Percentiles rank a stretch among this genome's conserved stretches.
Evolutionary conservation across 1,140 invertebrate genomes (phyloP).

Genomic region (Phenacoccus solenopsis): DNA sequence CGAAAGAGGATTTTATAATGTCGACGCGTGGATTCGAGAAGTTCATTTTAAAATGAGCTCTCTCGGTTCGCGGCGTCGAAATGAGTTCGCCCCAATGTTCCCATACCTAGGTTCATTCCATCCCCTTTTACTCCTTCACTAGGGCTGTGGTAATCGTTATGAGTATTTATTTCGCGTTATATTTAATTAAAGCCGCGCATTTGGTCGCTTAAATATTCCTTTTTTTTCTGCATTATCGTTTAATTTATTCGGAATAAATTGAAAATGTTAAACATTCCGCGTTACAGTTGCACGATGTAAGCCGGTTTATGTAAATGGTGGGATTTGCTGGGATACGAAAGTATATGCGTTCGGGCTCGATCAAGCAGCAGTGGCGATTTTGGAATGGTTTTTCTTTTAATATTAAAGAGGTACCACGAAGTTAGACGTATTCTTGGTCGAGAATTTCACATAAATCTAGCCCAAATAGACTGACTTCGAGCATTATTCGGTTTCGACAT

Average conservation of each 20-base stretch:
- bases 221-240: not conserved
- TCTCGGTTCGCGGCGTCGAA: too few relatives aligned
- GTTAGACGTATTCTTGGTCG: not conserved
- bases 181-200: too few relatives aligned
- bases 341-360: not conserved
- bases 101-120: too few relatives aligned
- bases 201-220: too few relatives aligned
- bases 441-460: not conserved
- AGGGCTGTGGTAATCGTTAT: too few relatives aligned
- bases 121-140: too few relatives aligned
- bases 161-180: too few relatives aligned
- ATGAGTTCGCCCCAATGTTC: too few relatives aligned
- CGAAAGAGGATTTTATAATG: too few relatives aligned
- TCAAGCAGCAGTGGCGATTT: not conserved
- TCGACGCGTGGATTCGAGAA: too few relatives aligned
- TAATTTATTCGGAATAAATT: conserved; percentile 6
- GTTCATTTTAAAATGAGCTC: too few relatives aligned
- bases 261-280: not conserved
- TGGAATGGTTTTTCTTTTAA: not conserved
- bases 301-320: not conserved
- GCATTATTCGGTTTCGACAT: not conserved
- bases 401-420: not conserved
- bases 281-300: not conserved
- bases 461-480: not conserved
- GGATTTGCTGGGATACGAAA: not conserved